Percentiles rank a stretch among this genome's conserved stretches.
Conservation (phyloP, 2,888 invertebrate species). For the Andrena bicolor region DNA sequence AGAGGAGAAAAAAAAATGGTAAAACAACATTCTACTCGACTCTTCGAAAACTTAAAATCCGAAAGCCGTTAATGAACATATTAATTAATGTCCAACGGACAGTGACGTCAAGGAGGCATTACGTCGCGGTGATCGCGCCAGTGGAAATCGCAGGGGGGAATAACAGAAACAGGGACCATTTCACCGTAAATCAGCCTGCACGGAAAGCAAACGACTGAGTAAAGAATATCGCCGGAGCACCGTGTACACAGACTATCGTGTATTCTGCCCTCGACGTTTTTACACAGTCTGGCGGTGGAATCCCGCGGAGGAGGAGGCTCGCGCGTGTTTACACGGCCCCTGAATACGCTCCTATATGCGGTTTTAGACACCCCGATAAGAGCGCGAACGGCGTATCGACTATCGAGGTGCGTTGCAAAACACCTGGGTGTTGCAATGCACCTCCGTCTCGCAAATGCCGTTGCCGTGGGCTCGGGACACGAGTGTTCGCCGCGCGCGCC, state of each 20-base stretch:
- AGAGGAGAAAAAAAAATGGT: too few relatives aligned
- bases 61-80: too few relatives aligned
- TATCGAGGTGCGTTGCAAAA: slow-evolving; percentile 70
- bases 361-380: slow-evolving; percentile 69
- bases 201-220: not conserved
- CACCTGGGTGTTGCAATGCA: slow-evolving; percentile 70
- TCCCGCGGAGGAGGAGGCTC: slow-evolving; percentile 59
- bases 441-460: slow-evolving; percentile 62
- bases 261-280: slow-evolving; percentile 37
- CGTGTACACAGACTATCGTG: slow-evolving; percentile 17
- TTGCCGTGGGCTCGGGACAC: slow-evolving; percentile 45
- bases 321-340: slow-evolving; percentile 64
- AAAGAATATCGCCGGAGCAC: slow-evolving; percentile 34
- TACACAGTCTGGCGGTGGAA: slow-evolving; percentile 47
- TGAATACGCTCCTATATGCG: slow-evolving; percentile 68
- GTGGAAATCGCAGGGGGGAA: not conserved
- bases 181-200: slow-evolving; percentile 20
- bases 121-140: not conserved
- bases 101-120: not conserved
- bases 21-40: too few relatives aligned
- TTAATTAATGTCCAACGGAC: not conserved
- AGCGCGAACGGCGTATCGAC: slow-evolving; percentile 68
- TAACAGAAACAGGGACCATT: not conserved
- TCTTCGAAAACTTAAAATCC: too few relatives aligned
- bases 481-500: slow-evolving; percentile 25